Evolutionary conservation across 2,797 vertebrate species (phyloP).

Genomic region (Pangasius djambal): DNA sequence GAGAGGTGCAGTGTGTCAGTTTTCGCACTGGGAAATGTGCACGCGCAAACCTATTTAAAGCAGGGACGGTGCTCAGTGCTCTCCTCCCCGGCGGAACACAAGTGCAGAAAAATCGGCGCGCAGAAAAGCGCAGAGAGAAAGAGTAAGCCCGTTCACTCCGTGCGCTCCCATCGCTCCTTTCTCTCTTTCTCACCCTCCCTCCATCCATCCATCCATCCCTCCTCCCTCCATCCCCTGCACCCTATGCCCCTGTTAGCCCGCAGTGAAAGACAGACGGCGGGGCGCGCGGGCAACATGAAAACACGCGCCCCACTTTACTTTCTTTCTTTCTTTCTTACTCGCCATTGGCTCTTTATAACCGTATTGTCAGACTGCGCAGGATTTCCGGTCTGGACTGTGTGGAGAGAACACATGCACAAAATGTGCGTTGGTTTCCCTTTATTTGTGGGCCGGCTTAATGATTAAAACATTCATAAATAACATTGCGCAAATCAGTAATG

Average conservation of each 20-base stretch:
- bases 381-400: not conserved
- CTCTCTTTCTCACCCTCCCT: slow-evolving; percentile 66
- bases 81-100: slow-evolving; percentile 60
- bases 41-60: slow-evolving; percentile 14
- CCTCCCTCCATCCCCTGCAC: slow-evolving; percentile 48
- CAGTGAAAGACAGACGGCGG: slow-evolving; percentile 71
- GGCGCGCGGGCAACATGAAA: slow-evolving; percentile 79
- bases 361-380: not conserved
- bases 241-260: slow-evolving; percentile 65
- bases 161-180: slow-evolving; percentile 74
- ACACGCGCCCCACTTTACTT: slow-evolving; percentile 73
- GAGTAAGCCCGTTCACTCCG: slow-evolving; percentile 74
- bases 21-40: slow-evolving; percentile 37
- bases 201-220: slow-evolving; percentile 46
- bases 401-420: not conserved
- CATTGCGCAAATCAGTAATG: not conserved
- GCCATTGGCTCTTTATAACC: slow-evolving; percentile 30
- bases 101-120: slow-evolving; percentile 79
- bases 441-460: not conserved
- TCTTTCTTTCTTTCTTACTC: not conserved
- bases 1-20: slow-evolving; percentile 47
- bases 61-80: slow-evolving; percentile 10
- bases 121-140: slow-evolving; percentile 59
- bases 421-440: not conserved
- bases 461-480: not conserved